Conservation (phyloP, 2,113 vertebrate genomes). For the Muntiacus reevesi region DNA sequence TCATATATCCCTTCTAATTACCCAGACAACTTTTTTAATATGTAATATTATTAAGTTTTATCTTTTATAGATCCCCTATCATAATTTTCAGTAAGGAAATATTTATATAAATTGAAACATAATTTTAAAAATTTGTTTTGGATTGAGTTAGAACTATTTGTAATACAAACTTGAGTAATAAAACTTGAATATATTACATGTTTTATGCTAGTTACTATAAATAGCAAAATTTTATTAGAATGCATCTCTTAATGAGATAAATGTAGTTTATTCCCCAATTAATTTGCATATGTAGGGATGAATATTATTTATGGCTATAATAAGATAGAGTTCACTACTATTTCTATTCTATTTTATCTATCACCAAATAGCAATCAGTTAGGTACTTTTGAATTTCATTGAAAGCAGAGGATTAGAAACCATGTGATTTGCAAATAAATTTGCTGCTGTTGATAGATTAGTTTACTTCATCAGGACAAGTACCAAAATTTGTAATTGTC, state of each 20-base stretch:
- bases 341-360: slow-evolving; percentile 9
- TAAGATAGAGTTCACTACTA: neutral
- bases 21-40: neutral
- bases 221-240: slow-evolving; percentile 16
- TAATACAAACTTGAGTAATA: neutral
- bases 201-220: neutral
- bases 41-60: neutral
- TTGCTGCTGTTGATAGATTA: neutral
- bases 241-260: slow-evolving; percentile 22
- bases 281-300: neutral
- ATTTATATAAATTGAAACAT: neutral
- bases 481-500: neutral
- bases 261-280: slow-evolving; percentile 14
- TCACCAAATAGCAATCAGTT: slow-evolving; percentile 28
- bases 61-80: neutral
- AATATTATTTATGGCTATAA: slow-evolving; percentile 47
- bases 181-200: neutral
- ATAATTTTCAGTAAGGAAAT: neutral
- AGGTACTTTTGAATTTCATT: slow-evolving; percentile 15
- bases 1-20: neutral
- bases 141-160: neutral
- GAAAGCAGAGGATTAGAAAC: slow-evolving; percentile 33
- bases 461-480: neutral
- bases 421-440: slow-evolving; percentile 22
- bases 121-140: neutral